Percentiles rank a stretch among this genome's conserved stretches.
Conservation (phyloP, 2,113 vertebrate species). For the Fregata magnificens region DNA sequence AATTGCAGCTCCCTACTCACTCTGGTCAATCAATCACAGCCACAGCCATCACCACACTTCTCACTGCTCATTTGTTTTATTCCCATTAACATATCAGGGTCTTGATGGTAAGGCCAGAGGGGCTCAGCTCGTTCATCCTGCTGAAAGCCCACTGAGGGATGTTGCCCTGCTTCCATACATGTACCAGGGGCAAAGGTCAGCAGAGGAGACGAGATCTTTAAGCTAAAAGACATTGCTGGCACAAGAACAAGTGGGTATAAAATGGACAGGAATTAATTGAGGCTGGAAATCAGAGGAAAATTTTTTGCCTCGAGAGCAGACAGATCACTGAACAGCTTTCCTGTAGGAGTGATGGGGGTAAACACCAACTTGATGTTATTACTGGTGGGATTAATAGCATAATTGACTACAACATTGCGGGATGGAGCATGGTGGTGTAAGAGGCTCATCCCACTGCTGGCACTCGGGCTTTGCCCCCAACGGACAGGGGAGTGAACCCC, state of each 20-base stretch:
- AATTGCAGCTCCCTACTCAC: not conserved
- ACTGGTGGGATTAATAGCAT: not conserved
- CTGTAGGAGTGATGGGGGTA: conserved; percentile 35
- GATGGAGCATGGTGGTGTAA: not conserved
- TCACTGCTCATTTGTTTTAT: not conserved
- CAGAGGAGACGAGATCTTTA: not conserved
- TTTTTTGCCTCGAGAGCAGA: not conserved
- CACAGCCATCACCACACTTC: accelerated
- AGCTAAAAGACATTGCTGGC: not conserved
- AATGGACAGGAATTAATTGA: not conserved
- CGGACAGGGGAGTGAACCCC: not conserved
- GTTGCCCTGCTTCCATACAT: accelerated
- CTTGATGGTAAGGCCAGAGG: not conserved
- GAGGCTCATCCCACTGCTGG: not conserved
- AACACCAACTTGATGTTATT: conserved; percentile 4
- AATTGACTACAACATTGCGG: not conserved
- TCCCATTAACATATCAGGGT: not conserved
- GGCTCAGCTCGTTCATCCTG: not conserved
- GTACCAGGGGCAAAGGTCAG: not conserved
- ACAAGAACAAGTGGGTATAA: not conserved
- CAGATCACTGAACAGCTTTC: conserved; percentile 46
- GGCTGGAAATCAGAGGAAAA: not conserved
- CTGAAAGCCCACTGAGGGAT: not conserved
- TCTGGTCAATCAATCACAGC: not conserved
- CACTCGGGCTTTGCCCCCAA: not conserved